Evolutionary conservation across 1,140 invertebrate genomes (phyloP).

Genomic region (Diachasmimorpha longicaudata): DNA sequence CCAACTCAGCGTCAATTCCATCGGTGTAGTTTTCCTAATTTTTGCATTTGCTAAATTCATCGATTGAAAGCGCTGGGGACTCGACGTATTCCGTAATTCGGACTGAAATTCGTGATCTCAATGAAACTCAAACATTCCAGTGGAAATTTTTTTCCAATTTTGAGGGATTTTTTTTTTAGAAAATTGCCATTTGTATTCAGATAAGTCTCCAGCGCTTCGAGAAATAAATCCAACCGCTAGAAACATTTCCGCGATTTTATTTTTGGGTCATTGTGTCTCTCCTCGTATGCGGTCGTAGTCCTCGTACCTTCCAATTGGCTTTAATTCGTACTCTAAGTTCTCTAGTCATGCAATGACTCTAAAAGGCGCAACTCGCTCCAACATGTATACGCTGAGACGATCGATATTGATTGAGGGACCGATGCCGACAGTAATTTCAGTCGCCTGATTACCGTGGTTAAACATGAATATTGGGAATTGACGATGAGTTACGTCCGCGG

Average conservation of each 20-base stretch:
- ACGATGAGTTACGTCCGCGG: slow-evolving; percentile 27
- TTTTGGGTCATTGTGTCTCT: background rate
- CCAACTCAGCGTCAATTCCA: slow-evolving; percentile 13
- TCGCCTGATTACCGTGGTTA: slow-evolving; percentile 22
- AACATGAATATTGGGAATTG: slow-evolving; percentile 39
- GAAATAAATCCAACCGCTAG: background rate
- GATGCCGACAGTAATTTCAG: slow-evolving; percentile 2
- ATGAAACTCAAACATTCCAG: slow-evolving; percentile 24
- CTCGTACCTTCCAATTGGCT: slow-evolving; percentile 56
- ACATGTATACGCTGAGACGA: slow-evolving; percentile 46
- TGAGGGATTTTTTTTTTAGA: background rate
- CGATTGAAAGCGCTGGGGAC: background rate
- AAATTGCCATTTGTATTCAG: background rate
- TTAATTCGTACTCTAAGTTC: slow-evolving; percentile 52
- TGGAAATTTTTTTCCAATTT: background rate
- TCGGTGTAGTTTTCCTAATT: background rate
- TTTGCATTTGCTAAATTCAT: background rate
- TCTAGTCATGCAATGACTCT: slow-evolving; percentile 53
- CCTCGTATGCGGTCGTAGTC: slow-evolving; percentile 35
- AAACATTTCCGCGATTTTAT: background rate
- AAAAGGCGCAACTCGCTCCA: slow-evolving; percentile 37
- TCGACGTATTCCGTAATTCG: too few species aligned
- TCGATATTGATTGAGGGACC: slow-evolving; percentile 34
- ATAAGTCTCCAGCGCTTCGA: too few species aligned
- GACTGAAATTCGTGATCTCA: slow-evolving; percentile 13